Evolutionary conservation across 2,888 invertebrate genomes (phyloP).

Genomic region (Salticus scenicus): DNA sequence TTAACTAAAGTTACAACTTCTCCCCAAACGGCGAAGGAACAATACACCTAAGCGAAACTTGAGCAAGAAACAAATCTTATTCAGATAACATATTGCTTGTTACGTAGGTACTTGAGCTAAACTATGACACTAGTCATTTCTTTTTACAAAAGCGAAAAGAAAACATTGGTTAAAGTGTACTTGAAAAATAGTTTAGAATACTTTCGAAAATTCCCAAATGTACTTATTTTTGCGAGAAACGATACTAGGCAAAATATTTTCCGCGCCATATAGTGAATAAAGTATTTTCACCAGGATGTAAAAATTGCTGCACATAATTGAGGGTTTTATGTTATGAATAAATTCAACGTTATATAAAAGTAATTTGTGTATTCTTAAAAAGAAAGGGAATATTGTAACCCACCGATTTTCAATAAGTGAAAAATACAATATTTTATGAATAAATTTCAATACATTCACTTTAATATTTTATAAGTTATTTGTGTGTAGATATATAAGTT

Average conservation of each 20-base stretch:
- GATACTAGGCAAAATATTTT: neutral
- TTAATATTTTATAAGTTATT: too few species aligned
- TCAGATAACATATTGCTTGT: conserved; percentile 15
- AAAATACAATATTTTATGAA: too few species aligned
- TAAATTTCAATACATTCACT: too few species aligned
- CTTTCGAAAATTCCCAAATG: neutral
- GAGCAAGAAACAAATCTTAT: conserved; percentile 9
- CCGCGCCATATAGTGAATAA: too few species aligned
- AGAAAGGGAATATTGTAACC: too few species aligned
- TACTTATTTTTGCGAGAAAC: neutral
- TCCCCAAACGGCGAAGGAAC: conserved; percentile 5
- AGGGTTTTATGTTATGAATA: too few species aligned
- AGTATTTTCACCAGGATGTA: too few species aligned
- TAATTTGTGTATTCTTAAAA: too few species aligned
- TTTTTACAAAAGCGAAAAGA: neutral
- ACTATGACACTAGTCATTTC: conserved; percentile 3
- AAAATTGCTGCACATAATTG: too few species aligned
- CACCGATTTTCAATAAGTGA: too few species aligned
- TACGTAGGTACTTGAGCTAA: neutral
- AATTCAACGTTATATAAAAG: too few species aligned
- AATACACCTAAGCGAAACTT: conserved; percentile 5
- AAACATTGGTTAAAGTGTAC: neutral
- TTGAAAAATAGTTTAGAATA: neutral
- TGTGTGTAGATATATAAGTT: too few species aligned
- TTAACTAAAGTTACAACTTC: conserved; percentile 8